Base-by-base conservation (phyloP, 1,140 invertebrate genomes). In the Phocides pigmalion region DNA sequence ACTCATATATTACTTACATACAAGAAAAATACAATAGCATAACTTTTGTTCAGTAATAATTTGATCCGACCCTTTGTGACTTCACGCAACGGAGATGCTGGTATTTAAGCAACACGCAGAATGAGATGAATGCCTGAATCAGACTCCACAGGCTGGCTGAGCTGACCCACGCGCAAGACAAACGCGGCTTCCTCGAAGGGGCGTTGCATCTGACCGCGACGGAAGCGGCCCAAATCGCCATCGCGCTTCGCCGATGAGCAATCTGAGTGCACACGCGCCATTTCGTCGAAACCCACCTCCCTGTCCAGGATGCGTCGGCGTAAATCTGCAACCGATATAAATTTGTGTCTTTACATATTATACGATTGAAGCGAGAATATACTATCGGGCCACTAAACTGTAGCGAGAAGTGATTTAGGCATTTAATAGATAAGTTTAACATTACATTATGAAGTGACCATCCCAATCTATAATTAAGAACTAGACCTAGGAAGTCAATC, bases 51-150 rank as follows among this genome's bases (percentile, higher is more conserved):
- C n/a, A n/a, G n/a, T n/a, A n/a, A n/a, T n/a, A n/a, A n/a, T n/a
- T n/a, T n/a, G n/a, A n/a, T 28, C 25, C 9, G 4, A 6, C 5
- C 25, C 25, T 8, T 8, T 28, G 1, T 28, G 1, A 28, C 6
- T 4, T 28, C 25, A 28, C 6, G 25, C 25, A 28, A 28, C 9
- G 41, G 32, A 58, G n/a, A 28, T 28, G 25, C 9, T 8, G 9
- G 25, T 8, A n/a, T n/a, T 94, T 95, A 98, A 80, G 95, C 96
- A 65, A 96, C 98, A 81, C 98, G 94, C 22, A 97, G 91, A 74
- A 99, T 99, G 72, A 99, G 96, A 87, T 99, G 98, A 64, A 99
- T 93, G 46, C 98, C 98, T 50, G 98, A 99, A 83, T 99, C 98
- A 32, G 98, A 98, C 37, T 95, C 95, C 0, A 99, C 96, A 17